Evolutionary conservation across 2,113 vertebrate species (phyloP).

Genomic region (Chaetops frenatus): DNA sequence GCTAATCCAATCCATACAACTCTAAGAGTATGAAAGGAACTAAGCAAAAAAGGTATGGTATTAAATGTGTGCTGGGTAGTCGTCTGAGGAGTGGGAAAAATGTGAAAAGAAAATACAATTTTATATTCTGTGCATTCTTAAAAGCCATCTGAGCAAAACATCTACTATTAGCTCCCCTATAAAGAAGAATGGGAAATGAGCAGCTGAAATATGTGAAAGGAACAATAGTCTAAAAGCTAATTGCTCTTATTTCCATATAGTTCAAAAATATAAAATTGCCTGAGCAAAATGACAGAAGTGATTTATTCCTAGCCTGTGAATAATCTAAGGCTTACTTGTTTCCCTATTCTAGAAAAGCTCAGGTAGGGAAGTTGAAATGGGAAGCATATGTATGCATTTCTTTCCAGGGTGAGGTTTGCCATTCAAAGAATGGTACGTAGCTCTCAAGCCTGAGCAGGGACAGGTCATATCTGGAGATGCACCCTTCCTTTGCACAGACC

Average conservation of each 20-base stretch:
- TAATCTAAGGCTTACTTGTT: background rate
- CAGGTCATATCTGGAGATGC: background rate
- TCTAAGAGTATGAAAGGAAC: background rate
- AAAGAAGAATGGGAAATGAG: background rate
- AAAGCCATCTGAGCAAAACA: background rate
- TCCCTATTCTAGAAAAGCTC: background rate
- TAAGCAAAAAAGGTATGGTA: background rate
- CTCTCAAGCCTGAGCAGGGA: background rate
- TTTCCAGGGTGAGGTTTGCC: background rate
- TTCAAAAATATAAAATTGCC: background rate
- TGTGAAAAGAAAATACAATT: background rate
- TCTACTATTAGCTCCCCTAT: background rate
- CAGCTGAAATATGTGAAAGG: background rate
- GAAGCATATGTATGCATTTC: background rate
- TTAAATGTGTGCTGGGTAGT: background rate
- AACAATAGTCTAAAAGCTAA: background rate
- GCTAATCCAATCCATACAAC: background rate
- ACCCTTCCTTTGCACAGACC: background rate
- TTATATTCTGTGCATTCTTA: background rate
- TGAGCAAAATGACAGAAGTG: background rate
- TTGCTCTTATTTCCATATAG: constrained; percentile 4
- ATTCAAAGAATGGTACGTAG: background rate
- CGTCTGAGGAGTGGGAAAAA: background rate
- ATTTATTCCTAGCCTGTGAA: background rate
- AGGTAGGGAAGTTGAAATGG: background rate